A percentile compares a stretch with the other conserved stretches of the same genome.
phyloP scores from a whole-genome alignment of 2,888 invertebrate genomes.

The Phengaris alcon region DNA sequence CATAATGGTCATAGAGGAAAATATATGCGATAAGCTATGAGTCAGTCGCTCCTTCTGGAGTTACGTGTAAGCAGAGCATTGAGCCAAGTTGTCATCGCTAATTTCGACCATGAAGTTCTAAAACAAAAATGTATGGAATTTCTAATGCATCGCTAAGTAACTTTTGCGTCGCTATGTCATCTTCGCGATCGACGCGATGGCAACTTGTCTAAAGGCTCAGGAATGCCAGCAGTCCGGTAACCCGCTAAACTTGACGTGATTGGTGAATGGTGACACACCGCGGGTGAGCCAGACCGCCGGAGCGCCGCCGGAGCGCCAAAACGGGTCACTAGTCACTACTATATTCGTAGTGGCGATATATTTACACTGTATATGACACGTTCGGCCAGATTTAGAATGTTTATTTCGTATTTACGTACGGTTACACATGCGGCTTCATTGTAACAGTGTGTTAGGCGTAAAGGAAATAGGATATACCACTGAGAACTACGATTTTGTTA shows the following conservation, averaged over 20 bases:
- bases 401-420: conserved; percentile 1
- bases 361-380: conserved; percentile 11
- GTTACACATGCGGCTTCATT: neutral
- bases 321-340: conserved; percentile 14
- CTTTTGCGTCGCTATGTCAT: too few relatives aligned
- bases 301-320: neutral
- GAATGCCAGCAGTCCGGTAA: neutral
- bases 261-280: neutral
- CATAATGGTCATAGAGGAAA: too few relatives aligned
- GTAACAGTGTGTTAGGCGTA: neutral
- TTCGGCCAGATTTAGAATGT: neutral
- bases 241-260: conserved; percentile 14
- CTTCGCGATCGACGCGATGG: too few relatives aligned
- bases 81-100: too few relatives aligned
- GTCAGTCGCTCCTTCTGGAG: too few relatives aligned
- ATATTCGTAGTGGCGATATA: neutral
- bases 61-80: too few relatives aligned
- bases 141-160: too few relatives aligned
- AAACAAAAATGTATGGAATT: too few relatives aligned
- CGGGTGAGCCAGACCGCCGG: neutral
- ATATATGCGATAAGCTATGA: too few relatives aligned
- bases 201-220: too few relatives aligned
- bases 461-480: neutral
- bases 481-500: neutral
- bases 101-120: too few relatives aligned